phyloP scores from a whole-genome alignment of 2,888 invertebrate genomes.

The Spialia ferax region DNA sequence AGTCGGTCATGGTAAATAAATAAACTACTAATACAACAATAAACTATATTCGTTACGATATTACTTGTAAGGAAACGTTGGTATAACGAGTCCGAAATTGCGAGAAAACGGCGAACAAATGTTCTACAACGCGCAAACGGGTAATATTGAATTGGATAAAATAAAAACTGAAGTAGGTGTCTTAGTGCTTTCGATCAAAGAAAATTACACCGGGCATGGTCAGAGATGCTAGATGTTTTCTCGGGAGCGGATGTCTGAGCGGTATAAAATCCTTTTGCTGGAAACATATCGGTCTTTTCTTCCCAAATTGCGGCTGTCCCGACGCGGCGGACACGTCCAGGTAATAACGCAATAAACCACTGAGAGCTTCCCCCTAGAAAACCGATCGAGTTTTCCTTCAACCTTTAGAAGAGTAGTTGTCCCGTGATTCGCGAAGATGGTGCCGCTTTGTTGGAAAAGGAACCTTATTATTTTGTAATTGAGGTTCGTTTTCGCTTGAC shows the following conservation, averaged over 20 bases:
- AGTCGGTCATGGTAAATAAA: too few species aligned
- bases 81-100: slow-evolving; percentile 15
- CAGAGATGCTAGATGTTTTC: slow-evolving; percentile 71
- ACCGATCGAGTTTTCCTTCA: slow-evolving; percentile 85
- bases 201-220: slow-evolving; percentile 76
- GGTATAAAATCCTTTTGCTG: slow-evolving; percentile 81
- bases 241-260: slow-evolving; percentile 67
- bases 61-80: background rate
- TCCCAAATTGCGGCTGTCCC: slow-evolving; percentile 83
- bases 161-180: slow-evolving; percentile 73
- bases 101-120: slow-evolving; percentile 26
- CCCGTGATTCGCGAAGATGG: slow-evolving; percentile 65
- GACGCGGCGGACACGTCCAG: slow-evolving; percentile 83
- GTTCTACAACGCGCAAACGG: slow-evolving; percentile 56
- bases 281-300: slow-evolving; percentile 83
- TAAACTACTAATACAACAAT: background rate
- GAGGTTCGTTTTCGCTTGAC: slow-evolving; percentile 62
- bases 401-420: slow-evolving; percentile 81
- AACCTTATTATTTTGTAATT: slow-evolving; percentile 66
- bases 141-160: slow-evolving; percentile 74
- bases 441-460: slow-evolving; percentile 56
- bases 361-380: slow-evolving; percentile 84
- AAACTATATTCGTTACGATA: background rate
- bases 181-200: slow-evolving; percentile 80
- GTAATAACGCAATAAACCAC: slow-evolving; percentile 87